Percentiles rank a stretch among this genome's conserved stretches.
phyloP scores from a whole-genome alignment of 2,888 invertebrate genomes.

The Troglohyphantes excavatus region DNA sequence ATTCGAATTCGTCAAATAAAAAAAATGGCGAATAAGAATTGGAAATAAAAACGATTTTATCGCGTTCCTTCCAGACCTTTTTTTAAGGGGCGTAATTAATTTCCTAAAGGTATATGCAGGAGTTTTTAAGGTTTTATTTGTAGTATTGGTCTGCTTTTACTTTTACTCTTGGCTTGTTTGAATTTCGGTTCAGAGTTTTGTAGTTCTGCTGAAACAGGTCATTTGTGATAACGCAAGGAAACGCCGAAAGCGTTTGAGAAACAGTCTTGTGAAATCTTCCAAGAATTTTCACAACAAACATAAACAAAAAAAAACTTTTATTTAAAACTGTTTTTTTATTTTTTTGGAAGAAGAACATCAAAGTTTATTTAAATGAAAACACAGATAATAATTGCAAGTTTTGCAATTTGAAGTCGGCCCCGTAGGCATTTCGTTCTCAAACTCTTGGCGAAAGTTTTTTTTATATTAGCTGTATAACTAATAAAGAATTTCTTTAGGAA shows the following conservation, averaged over 20 bases:
- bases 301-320: too few species aligned
- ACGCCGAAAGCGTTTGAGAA: conserved; percentile 6
- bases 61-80: conserved; percentile 24
- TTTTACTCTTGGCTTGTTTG: background rate
- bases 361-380: conserved; percentile 2
- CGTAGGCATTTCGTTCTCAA: background rate
- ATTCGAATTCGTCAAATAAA: background rate
- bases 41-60: conserved; percentile 45
- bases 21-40: conserved; percentile 17
- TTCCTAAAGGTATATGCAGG: conserved; percentile 40
- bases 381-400: background rate
- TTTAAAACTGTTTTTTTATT: background rate
- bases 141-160: too few species aligned
- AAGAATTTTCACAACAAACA: too few species aligned
- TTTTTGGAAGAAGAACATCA: background rate
- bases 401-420: background rate
- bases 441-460: background rate
- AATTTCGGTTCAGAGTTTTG: background rate
- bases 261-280: too few species aligned
- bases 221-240: conserved; percentile 5
- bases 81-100: conserved; percentile 29
- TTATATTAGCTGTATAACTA: background rate
- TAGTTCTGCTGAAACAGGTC: background rate
- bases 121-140: background rate
- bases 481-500: background rate